Evolutionary conservation across 2,797 vertebrate genomes (phyloP).

Genomic region (Danio tinwini): DNA sequence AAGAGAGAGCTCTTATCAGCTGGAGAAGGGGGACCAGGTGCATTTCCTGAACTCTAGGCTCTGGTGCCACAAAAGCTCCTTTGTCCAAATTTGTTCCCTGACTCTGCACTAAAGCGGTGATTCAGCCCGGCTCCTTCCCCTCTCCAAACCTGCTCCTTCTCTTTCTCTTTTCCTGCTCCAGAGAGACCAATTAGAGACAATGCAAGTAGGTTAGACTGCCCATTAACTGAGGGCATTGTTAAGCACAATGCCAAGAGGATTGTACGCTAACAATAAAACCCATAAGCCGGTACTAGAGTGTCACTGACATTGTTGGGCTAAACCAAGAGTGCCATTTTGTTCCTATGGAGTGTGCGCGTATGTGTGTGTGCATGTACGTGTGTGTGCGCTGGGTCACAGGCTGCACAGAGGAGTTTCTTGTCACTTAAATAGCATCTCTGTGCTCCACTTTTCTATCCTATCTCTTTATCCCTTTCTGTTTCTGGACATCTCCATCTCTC

Average conservation of each 20-base stretch:
- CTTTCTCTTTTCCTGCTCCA: slow-evolving; percentile 73
- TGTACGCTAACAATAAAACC: slow-evolving; percentile 82
- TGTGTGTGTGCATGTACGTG: slow-evolving; percentile 71
- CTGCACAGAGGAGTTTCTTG: slow-evolving; percentile 43
- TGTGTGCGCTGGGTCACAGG: slow-evolving; percentile 55
- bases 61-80: slow-evolving; percentile 55
- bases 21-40: slow-evolving; percentile 55
- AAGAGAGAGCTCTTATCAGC: slow-evolving; percentile 58
- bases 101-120: slow-evolving; percentile 44
- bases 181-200: slow-evolving; percentile 86
- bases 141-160: slow-evolving; percentile 47
- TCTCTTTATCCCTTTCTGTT: slow-evolving; percentile 46
- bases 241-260: slow-evolving; percentile 82
- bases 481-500: slow-evolving; percentile 49
- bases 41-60: slow-evolving; percentile 58
- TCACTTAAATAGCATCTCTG: slow-evolving; percentile 50
- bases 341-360: slow-evolving; percentile 73
- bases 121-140: slow-evolving; percentile 47
- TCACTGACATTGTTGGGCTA: slow-evolving; percentile 82
- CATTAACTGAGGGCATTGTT: slow-evolving; percentile 82
- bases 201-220: slow-evolving; percentile 85
- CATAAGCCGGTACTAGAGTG: slow-evolving; percentile 81
- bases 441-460: slow-evolving; percentile 47
- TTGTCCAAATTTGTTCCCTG: slow-evolving; percentile 55
- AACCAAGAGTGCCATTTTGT: slow-evolving; percentile 80